phyloP scores from a whole-genome alignment of 2,113 vertebrate species.

The Chauna torquata region DNA sequence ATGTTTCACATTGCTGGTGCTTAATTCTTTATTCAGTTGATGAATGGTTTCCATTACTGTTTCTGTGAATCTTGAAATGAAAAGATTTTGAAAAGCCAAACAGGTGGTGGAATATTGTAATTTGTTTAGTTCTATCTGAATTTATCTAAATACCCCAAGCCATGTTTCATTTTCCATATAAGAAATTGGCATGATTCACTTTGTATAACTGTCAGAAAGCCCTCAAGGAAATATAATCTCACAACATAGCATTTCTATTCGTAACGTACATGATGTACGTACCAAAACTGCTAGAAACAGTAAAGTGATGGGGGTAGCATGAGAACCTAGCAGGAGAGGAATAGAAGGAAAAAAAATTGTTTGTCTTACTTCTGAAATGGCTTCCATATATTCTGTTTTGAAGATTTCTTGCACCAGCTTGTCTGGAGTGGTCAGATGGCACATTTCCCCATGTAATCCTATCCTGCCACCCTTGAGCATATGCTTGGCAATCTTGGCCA shows the following conservation, averaged over 20 bases:
- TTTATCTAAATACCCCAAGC: neutral
- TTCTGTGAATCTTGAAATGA: neutral
- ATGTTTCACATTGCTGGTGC: neutral
- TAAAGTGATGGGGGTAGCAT: neutral
- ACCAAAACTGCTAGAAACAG: neutral
- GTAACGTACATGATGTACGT: neutral
- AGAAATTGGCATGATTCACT: neutral
- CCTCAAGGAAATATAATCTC: neutral
- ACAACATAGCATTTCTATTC: neutral
- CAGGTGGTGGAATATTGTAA: neutral
- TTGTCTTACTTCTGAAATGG: neutral
- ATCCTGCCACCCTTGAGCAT: neutral
- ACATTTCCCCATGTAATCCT: neutral
- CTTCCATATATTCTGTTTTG: neutral
- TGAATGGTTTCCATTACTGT: slow-evolving; percentile 11
- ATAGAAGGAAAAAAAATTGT: neutral
- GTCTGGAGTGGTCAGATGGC: neutral
- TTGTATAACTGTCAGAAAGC: neutral
- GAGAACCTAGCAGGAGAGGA: neutral
- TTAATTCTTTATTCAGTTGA: slow-evolving; percentile 17
- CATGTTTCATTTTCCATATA: neutral
- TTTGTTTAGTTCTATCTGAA: neutral
- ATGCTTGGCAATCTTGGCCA: neutral
- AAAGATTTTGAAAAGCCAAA: neutral
- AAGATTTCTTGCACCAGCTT: neutral